phyloP scores from a whole-genome alignment of 2,888 invertebrate species.

The Periphyllus acericola region DNA sequence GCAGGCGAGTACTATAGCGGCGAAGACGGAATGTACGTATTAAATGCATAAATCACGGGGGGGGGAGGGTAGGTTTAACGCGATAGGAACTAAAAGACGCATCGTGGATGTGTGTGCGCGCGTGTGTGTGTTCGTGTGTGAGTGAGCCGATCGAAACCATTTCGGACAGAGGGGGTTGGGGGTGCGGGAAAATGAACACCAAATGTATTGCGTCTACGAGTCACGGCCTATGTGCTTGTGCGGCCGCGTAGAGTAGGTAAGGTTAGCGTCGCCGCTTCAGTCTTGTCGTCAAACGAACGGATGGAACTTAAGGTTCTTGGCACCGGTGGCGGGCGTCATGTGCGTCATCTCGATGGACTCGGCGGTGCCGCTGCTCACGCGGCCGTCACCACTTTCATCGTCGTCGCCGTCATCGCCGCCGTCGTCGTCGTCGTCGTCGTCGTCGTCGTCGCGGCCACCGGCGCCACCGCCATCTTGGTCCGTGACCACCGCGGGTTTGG shows the following conservation, averaged over 20 bases:
- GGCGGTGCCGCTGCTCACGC: not conserved
- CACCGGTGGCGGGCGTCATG: not conserved
- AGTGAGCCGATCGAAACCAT: not conserved
- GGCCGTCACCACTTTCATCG: not conserved
- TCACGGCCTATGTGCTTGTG: not conserved
- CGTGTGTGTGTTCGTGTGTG: not conserved
- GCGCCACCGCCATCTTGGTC: not conserved
- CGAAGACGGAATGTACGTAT: too few species aligned
- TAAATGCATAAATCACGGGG: not conserved
- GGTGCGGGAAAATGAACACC: not conserved
- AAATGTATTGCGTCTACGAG: not conserved
- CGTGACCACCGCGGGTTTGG: not conserved
- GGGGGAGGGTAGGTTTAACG: not conserved
- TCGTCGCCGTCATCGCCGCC: not conserved
- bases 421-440: not conserved
- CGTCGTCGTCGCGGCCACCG: too few species aligned
- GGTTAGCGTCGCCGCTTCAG: constrained; percentile 10
- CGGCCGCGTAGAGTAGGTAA: not conserved
- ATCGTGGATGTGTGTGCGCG: not conserved
- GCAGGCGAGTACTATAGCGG: not conserved
- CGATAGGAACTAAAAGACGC: not conserved
- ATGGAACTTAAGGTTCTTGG: constrained; percentile 34
- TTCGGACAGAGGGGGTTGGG: not conserved
- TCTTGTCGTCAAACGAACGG: constrained; percentile 59
- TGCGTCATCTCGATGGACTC: constrained; percentile 50